Conservation (phyloP, 2,888 invertebrate genomes). For the Dexiosoma caninum region DNA sequence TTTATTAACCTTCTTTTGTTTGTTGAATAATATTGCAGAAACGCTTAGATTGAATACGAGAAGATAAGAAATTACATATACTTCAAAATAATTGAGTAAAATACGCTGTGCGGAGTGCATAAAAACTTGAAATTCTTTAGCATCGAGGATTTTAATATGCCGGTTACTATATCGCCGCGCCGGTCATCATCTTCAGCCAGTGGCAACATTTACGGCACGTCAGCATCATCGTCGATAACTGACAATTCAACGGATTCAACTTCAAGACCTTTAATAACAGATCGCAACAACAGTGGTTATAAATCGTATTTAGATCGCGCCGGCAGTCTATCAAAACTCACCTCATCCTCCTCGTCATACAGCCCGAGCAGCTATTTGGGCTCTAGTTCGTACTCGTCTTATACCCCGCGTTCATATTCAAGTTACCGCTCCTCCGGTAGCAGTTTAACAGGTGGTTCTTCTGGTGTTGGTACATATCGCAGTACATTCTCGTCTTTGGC, state of each 20-base stretch:
- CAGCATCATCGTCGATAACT: slow-evolving; percentile 73
- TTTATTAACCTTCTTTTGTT: background rate
- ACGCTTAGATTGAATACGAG: background rate
- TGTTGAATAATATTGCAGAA: slow-evolving; percentile 9
- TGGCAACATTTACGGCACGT: slow-evolving; percentile 77
- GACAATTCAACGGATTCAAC: slow-evolving; percentile 62
- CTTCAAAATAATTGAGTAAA: background rate
- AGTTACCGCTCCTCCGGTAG: slow-evolving; percentile 67
- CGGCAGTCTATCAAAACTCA: slow-evolving; percentile 71
- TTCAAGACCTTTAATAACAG: slow-evolving; percentile 42
- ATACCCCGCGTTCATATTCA: slow-evolving; percentile 72
- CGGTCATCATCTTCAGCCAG: slow-evolving; percentile 77
- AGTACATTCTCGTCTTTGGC: slow-evolving; percentile 71
- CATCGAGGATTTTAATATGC: slow-evolving; percentile 74
- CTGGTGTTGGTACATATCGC: slow-evolving; percentile 72
- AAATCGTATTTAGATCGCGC: slow-evolving; percentile 72
- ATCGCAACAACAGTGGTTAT: slow-evolving; percentile 69
- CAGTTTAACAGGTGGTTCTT: slow-evolving; percentile 72
- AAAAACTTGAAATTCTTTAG: slow-evolving; percentile 30
- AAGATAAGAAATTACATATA: background rate
- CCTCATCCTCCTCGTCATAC: slow-evolving; percentile 68
- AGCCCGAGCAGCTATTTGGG: slow-evolving; percentile 64
- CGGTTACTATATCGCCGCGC: slow-evolving; percentile 77
- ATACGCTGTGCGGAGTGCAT: slow-evolving; percentile 28
- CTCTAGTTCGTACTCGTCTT: slow-evolving; percentile 67